Base-by-base conservation (phyloP, 2,113 vertebrate genomes). In the Vulpes ferrilata region DNA sequence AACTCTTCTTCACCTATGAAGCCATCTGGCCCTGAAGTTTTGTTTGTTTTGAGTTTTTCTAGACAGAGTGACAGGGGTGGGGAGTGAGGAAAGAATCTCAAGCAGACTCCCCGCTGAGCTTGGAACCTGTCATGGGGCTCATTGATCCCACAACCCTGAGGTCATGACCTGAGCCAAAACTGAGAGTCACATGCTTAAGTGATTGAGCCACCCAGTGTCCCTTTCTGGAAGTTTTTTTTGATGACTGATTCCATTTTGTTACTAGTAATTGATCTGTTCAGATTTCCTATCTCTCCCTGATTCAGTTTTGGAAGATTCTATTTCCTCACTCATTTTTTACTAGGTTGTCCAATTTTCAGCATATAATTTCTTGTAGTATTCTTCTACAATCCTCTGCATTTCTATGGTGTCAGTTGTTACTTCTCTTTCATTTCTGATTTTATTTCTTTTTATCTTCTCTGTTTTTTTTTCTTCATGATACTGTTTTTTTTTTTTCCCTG, bases 61-160 rank as follows among this genome's bases (percentile, higher is more conserved):
- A 27, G 16, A 43, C 5, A 5, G 7, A 3, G 1, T 13, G 67
- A 7, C 15, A n/a, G 32, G 65, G 7, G 57, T 19, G 0, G 7
- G n/a, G 17, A 8, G 16, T n/a, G 32, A n/a, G 7, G 16, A 0
- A 1, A 69, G 7, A 69, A n/a, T n/a, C 67, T 16, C 7, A 10
- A 19, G 32, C 32, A 69, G 15, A 67, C 15, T 67, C 65, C 7
- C 30, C 16, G 7, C 32, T 67, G 17, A 67, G 32, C 32, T 0
- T 32, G 32, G 16, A 69, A 16, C 67, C 67, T 69, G 67, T 19
- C 8, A 19, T 1, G 32, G 67, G 32, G 32, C 32, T 69, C 30
- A 67, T 43, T 43, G 43, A 0, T n/a, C 32, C 7, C 16, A n/a
- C 1, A 3, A n/a, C 16, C 1, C 32, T 69, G 67, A 69, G 19